Evolutionary conservation across 2,113 vertebrate species (phyloP).

Genomic region (Progne subis): DNA sequence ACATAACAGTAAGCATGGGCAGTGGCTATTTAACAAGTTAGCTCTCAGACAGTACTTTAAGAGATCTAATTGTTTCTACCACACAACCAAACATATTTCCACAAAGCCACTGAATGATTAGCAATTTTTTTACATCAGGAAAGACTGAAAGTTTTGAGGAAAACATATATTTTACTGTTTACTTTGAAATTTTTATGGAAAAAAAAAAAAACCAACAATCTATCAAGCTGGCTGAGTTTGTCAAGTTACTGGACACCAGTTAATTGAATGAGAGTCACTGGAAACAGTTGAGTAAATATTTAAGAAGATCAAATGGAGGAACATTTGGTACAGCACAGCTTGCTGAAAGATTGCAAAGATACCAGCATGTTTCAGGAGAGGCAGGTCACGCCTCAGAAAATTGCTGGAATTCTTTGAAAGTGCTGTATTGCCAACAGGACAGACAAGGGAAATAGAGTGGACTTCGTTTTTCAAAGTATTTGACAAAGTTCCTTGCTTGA

Average conservation of each 20-base stretch:
- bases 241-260: slow-evolving; percentile 47
- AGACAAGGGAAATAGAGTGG: slow-evolving; percentile 44
- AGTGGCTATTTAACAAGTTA: background rate
- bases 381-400: slow-evolving; percentile 31
- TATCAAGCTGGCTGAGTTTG: slow-evolving; percentile 10
- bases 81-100: background rate
- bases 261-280: slow-evolving; percentile 48
- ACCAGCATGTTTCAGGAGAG: slow-evolving; percentile 51
- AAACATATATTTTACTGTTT: slow-evolving; percentile 23
- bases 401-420: slow-evolving; percentile 57
- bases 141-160: background rate
- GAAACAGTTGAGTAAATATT: slow-evolving; percentile 65
- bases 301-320: slow-evolving; percentile 53
- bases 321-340: slow-evolving; percentile 40
- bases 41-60: background rate
- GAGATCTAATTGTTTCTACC: background rate
- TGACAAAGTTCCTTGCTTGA: slow-evolving; percentile 47
- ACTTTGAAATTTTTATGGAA: slow-evolving; percentile 8
- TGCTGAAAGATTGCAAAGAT: slow-evolving; percentile 54
- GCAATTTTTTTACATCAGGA: background rate
- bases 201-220: slow-evolving; percentile 18
- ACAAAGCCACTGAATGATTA: background rate
- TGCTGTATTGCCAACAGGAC: slow-evolving; percentile 24
- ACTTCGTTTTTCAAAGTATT: slow-evolving; percentile 53
- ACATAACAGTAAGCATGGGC: background rate